Base-by-base conservation (phyloP, 1,140 invertebrate genomes). In the Phymastichus coffea region DNA sequence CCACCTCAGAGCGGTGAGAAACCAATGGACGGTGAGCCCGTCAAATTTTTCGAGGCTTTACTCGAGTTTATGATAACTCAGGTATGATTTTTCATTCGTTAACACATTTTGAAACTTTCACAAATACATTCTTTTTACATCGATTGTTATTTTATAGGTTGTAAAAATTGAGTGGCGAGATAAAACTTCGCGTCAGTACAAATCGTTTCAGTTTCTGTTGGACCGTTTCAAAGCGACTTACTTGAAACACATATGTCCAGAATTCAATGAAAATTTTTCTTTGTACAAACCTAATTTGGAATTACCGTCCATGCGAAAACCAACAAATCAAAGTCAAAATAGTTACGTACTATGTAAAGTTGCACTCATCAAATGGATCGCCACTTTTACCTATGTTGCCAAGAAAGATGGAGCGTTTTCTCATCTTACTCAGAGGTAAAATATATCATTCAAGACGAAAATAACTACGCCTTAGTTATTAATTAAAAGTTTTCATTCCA, bases 151-250 rank as follows among this genome's bases (percentile, higher is more conserved):
- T 63, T 61, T 64, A 10, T 83, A 92, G 69, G 86, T 95, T 3
- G 88, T 89, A 2, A 92, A 92, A 79, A 85, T 98, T 55, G 90
- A 95, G 74, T 98, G 95, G 95, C 87, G 88, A 63, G 94, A 97
- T 70, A 88, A 91, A 75, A 84, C 83, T 25, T 84, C 86, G 4
- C 81, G 86, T 56, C 91, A 92, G 74, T 85, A 90, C 59, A 87
- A 87, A 71, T 87, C 89, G 65, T 97, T 98, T 80, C 87, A 88
- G 38, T 98, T 97, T 82, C 80, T 98, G 53, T 86, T 98, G 73
- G 89, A 97, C 73, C 90, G 89, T 66, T 98, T 98, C 72, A 95
- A 95, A 80, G 80, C 87, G 37, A 92, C 91, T 71, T 98, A 98
- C 78, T 81, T 98, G 59, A 89, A 88, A 26, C 85, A 92, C 68